A percentile compares a stretch with the other conserved stretches of the same genome.
Conservation (phyloP, 2,888 invertebrate species). For the Periphyllus acericola region DNA sequence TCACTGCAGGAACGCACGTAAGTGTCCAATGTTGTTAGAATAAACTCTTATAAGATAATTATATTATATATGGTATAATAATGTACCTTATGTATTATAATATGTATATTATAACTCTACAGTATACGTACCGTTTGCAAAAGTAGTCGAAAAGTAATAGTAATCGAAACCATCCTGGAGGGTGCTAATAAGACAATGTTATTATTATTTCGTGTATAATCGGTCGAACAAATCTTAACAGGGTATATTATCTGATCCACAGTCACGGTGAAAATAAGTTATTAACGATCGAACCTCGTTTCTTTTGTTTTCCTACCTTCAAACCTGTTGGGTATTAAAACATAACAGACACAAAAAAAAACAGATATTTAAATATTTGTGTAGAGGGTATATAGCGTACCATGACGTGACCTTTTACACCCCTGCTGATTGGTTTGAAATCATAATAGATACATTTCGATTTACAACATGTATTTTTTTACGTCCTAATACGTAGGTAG, state of each 20-base stretch:
- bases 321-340: slow-evolving; percentile 37
- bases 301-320: slow-evolving; percentile 51
- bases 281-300: slow-evolving; percentile 47
- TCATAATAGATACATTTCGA: slow-evolving; percentile 15
- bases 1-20: background rate
- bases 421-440: slow-evolving; percentile 42
- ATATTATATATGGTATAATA: too few species aligned
- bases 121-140: background rate
- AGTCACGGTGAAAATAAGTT: slow-evolving; percentile 53
- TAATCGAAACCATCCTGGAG: slow-evolving; percentile 5
- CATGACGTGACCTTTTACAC: slow-evolving; percentile 16
- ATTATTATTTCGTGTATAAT: slow-evolving; percentile 32
- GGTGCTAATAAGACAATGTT: slow-evolving; percentile 46
- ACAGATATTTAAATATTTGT: slow-evolving; percentile 49
- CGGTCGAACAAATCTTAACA: slow-evolving; percentile 30
- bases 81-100: too few species aligned
- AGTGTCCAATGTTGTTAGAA: background rate
- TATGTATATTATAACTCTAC: background rate
- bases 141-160: background rate
- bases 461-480: background rate
- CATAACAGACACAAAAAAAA: background rate
- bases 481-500: background rate
- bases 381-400: background rate
- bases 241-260: slow-evolving; percentile 49
- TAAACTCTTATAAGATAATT: background rate